Evolutionary conservation across 2,797 vertebrate genomes (phyloP), one percentile per base, ranked within the genome.

Genomic region (Sparus aurata): DNA sequence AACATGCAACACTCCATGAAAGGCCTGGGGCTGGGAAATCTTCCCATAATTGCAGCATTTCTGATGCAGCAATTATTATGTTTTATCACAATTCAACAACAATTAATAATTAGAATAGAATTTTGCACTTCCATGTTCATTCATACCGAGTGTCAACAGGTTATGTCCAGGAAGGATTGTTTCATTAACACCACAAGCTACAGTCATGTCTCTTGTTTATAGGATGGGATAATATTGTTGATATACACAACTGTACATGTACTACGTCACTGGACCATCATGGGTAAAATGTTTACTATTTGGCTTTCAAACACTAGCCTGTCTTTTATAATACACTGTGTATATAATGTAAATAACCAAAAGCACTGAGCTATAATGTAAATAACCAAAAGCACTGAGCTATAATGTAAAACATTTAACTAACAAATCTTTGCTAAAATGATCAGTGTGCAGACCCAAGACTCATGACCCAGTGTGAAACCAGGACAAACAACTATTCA

Each of bases 401-500:
- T 38, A 38, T 38, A 38, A 38, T 38, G 23, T 41, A 59, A 22
- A 34, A 53, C 18, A 34, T 18, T 46, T 47, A 61, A 66, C 10
- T 11, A 47, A 60, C 17, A 69, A 30, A 46, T 1, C 20, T 52
- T 72, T 53, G 18, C 38, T 13, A 50, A 5, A 60, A n/a, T 7
- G 17, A 54, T 75, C 34, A 27, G 20, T 46, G n/a, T 74, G 49
- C 46, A 52, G 55, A 65, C 43, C 49, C 50, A 53, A 77, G 30
- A 27, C 15, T 16, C 45, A 64, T 55, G 54, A 63, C 67, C 67
- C 17, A 30, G 0, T 68, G 46, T 49, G 47, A 79, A 73, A 55
- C 20, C 10, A 68, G n/a, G 17, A 72, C 55, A 63, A 79, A 78
- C 60, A 69, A 64, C 22, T 59, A 62, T 68, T 66, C 50, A 68